Base-by-base conservation (phyloP, 2,888 invertebrate genomes). In the Eupithecia pulchellata region DNA sequence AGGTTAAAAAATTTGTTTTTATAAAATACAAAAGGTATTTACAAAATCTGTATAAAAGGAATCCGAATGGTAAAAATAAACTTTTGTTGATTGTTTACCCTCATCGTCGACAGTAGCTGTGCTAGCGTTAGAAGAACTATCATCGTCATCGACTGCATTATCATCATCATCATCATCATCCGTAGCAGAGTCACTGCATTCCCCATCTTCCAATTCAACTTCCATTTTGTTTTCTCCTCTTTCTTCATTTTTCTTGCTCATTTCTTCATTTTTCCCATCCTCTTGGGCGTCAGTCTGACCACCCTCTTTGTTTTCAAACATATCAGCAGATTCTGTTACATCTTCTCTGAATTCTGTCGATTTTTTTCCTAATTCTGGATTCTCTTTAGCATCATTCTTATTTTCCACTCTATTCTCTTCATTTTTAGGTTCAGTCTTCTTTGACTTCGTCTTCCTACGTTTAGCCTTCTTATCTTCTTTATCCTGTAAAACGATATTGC, bases 171-270 rank as follows among this genome's bases (percentile, higher is more conserved):
- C 81, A 32, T 82, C 81, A 13, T 77, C 78, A 77, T 89, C 91
- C 78, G 81, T 82, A 2, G 76, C 82, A 20, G 95, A 95, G 60
- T 95, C 95, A 77, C 96, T 95, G 87, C 96, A 96, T 92, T 96
- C 96, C 17, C 96, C 96, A 86, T 96, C 96, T 91, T 96, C 96
- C 62, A 61, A 64, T 30, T 52, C 72, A 20, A 65, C 63, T 2
- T 68, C 66, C 57, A 70, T 67, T 66, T 70, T 66, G 9, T 32
- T 58, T 30, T 63, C 42, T 64, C 70, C 58, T 64, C 9, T 69
- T 29, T 62, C 64, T 66, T 68, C 66, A 64, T 4, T 64, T 27
- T 57, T 52, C 20, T 52, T 32, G 39, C 55, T 69, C 62, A 67
- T 63, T 30, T 64, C 65, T 36, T 70, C 60, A 61, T 29, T 64